phyloP scores from a whole-genome alignment of 2,113 vertebrate species.

The Prinia subflava region DNA sequence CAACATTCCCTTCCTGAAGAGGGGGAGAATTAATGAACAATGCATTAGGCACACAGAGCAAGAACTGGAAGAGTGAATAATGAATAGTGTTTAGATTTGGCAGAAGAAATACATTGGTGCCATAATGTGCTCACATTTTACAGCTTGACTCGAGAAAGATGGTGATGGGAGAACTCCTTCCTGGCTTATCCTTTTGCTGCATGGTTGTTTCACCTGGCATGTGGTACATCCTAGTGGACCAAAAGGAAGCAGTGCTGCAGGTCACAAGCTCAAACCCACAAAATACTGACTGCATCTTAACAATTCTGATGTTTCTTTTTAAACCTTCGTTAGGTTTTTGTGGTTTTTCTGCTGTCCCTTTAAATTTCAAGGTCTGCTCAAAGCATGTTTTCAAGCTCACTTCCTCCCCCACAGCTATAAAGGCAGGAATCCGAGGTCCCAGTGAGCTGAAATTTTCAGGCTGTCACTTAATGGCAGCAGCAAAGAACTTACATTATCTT shows the following conservation, averaged over 20 bases:
- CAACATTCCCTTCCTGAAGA: background rate
- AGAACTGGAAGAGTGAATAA: background rate
- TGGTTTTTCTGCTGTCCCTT: background rate
- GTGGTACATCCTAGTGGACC: background rate
- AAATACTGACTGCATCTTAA: background rate
- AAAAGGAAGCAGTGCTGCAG: background rate
- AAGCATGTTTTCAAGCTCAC: background rate
- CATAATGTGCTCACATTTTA: background rate
- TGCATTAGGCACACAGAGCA: background rate
- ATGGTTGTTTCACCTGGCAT: fast-evolving
- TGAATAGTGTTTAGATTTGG: background rate
- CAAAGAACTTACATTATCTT: background rate
- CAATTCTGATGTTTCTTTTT: background rate
- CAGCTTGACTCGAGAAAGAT: background rate
- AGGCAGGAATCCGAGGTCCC: background rate
- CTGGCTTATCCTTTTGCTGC: background rate
- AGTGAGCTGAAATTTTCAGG: background rate
- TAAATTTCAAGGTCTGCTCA: background rate
- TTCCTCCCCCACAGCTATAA: background rate
- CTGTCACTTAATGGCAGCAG: background rate
- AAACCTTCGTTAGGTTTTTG: background rate
- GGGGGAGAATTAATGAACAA: background rate
- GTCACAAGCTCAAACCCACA: background rate
- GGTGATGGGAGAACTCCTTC: background rate
- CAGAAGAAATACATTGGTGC: background rate